A percentile compares a stretch with the other conserved stretches of the same genome.
Evolutionary conservation across 2,888 invertebrate species (phyloP).

Genomic region (Theretra japonica): DNA sequence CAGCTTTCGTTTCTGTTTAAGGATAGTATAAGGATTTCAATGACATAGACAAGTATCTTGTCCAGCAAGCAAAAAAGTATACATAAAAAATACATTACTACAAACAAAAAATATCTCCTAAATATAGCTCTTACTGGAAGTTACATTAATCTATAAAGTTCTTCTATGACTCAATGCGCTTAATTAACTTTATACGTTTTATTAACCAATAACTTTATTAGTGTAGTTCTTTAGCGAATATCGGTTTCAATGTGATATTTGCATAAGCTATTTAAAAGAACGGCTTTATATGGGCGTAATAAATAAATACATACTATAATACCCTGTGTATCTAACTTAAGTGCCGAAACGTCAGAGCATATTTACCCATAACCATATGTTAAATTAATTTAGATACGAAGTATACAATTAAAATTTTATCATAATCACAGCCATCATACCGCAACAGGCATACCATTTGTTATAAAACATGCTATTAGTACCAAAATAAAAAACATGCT

Average conservation of each 20-base stretch:
- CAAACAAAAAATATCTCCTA: background rate
- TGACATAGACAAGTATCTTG: too few relatives aligned
- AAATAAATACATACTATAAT: background rate
- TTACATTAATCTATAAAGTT: background rate
- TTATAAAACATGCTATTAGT: slow-evolving; percentile 63
- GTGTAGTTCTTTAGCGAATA: background rate
- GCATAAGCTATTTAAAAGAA: too few relatives aligned
- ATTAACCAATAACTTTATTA: too few relatives aligned
- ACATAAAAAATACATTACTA: background rate
- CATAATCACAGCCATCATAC: background rate
- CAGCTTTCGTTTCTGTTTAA: background rate
- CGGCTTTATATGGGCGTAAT: too few relatives aligned
- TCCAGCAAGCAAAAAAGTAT: too few relatives aligned
- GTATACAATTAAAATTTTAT: background rate
- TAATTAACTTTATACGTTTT: too few relatives aligned
- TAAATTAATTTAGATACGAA: background rate
- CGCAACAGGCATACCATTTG: slow-evolving; percentile 29
- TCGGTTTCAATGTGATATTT: too few relatives aligned
- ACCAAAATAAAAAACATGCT: slow-evolving; percentile 56
- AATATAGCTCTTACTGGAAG: background rate
- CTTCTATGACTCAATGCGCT: background rate
- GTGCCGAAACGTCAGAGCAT: background rate
- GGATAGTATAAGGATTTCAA: too few relatives aligned
- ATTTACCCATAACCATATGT: slow-evolving; percentile 10
- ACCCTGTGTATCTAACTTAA: background rate